Evolutionary conservation across 1,140 invertebrate species (phyloP).

Genomic region (Pteromalus puparum): DNA sequence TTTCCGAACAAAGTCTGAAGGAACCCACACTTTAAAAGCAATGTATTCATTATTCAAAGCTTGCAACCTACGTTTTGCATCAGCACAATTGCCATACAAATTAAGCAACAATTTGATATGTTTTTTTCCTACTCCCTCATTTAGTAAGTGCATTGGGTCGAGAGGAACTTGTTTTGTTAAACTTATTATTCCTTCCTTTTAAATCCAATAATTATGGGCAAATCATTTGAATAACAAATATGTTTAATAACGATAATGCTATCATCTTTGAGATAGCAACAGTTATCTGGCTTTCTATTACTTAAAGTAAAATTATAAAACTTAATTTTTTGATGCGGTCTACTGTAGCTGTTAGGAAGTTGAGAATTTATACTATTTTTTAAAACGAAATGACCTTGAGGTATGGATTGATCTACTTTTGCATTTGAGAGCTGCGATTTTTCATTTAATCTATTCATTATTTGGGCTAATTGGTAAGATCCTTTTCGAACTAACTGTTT

Average conservation of each 20-base stretch:
- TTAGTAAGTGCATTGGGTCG: too few species aligned
- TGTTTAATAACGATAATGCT: slow-evolving; percentile 49
- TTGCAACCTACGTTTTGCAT: too few species aligned
- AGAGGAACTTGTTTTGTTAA: too few species aligned
- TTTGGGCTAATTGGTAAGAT: neutral
- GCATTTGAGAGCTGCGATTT: too few species aligned
- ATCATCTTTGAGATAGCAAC: slow-evolving; percentile 55
- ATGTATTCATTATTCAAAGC: too few species aligned
- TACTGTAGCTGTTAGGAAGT: slow-evolving; percentile 34
- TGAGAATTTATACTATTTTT: neutral
- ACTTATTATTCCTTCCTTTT: neutral
- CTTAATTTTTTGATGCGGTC: slow-evolving; percentile 41
- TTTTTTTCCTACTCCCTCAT: too few species aligned
- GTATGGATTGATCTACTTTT: too few species aligned
- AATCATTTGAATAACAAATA: slow-evolving; percentile 45
- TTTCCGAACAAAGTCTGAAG: too few species aligned
- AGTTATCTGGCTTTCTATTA: slow-evolving; percentile 49
- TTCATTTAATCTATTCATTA: neutral
- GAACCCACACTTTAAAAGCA: too few species aligned
- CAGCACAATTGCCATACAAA: too few species aligned
- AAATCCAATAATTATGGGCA: slow-evolving; percentile 50
- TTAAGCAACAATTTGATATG: too few species aligned
- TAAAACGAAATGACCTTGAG: too few species aligned
- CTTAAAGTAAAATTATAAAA: slow-evolving; percentile 52
- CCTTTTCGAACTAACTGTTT: slow-evolving; percentile 29